Evolutionary conservation across 30 jellyfish, hydroid and myxozoan genomes (phyloP).

Genomic region (Aurelia sp.): DNA sequence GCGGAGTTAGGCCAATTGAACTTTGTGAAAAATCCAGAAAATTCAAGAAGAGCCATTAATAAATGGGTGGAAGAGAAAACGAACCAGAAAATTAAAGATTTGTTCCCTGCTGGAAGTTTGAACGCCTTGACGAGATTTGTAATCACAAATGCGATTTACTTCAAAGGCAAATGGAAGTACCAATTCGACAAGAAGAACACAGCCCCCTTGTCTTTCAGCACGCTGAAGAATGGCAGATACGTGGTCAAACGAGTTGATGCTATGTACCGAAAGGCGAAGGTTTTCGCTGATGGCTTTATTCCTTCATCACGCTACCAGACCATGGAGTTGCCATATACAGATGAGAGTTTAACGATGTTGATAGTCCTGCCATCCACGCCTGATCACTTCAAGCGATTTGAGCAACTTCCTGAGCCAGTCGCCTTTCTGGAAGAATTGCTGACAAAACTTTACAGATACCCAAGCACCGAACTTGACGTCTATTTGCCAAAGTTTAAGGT

Average conservation of each 20-base stretch:
- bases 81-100: constrained; percentile 46
- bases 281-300: constrained; percentile 26
- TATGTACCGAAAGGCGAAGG: constrained; percentile 51
- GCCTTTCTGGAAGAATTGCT: constrained; percentile 18
- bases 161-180: constrained; percentile 69
- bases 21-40: constrained; percentile 51
- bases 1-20: constrained; percentile 44
- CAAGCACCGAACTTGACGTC: constrained; percentile 37
- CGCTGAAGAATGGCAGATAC: not conserved
- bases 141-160: constrained; percentile 68
- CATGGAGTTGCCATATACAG: constrained; percentile 73
- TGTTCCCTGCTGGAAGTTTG: constrained; percentile 55
- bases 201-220: not conserved
- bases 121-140: constrained; percentile 55
- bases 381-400: constrained; percentile 6
- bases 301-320: constrained; percentile 38
- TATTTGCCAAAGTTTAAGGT: constrained; percentile 66
- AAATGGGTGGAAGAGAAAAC: constrained; percentile 79
- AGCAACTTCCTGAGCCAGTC: not conserved
- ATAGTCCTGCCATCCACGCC: constrained; percentile 34
- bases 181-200: constrained; percentile 53
- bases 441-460: constrained; percentile 36
- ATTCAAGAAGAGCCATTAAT: constrained; percentile 46
- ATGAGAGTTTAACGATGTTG: constrained; percentile 51
- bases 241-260: constrained; percentile 28